Base-by-base conservation (phyloP, 2,888 invertebrate species). In the Rhabditoides inermis region DNA sequence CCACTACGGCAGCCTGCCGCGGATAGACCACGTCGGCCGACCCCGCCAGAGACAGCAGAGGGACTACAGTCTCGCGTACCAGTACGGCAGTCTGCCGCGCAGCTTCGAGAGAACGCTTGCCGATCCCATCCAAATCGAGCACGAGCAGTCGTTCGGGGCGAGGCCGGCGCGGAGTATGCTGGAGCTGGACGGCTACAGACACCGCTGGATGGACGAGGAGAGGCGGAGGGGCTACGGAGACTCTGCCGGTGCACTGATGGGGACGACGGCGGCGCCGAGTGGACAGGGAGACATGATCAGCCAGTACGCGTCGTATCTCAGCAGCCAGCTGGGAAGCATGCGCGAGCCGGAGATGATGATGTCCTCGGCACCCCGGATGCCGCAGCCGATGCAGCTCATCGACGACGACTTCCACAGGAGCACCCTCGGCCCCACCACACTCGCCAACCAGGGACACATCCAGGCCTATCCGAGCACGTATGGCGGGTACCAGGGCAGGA, bases 251-350 rank as follows among this genome's bases (percentile, higher is more conserved):
- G 20, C 30, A 45, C 12, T 23, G 42, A 30, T 23, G 49, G n/a
- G n/a, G n/a, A n/a, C n/a, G 32, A 32, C 36, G 47, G 36, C 32
- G 32, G n/a, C 32, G 37, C 37, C 47, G 47, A 36, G n/a, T n/a
- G n/a, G n/a, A 32, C 23, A 35, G 25, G 42, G 37, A 2, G 48
- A 60, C 35, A 60, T 75, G 58, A 48, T 76, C 47, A 70, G 72
- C 23, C 69, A 76, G n/a, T 76, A 76, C 55, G 76, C 76, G 23
- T 75, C 61, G 55, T 76, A 73, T 51, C n/a, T n/a, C n/a, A n/a
- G n/a, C n/a, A n/a, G n/a, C n/a, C n/a, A n/a, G n/a, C n/a, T n/a
- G n/a, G n/a, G n/a, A n/a, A n/a, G n/a, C n/a, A n/a, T n/a, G n/a
- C n/a, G n/a, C n/a, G n/a, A n/a, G n/a, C n/a, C n/a, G n/a, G n/a